These are phyloP conservation scores for Anisognathus igniventris DNA, from an alignment of 2,797 vertebrate species.

Conservation along the genomic window DNA sequence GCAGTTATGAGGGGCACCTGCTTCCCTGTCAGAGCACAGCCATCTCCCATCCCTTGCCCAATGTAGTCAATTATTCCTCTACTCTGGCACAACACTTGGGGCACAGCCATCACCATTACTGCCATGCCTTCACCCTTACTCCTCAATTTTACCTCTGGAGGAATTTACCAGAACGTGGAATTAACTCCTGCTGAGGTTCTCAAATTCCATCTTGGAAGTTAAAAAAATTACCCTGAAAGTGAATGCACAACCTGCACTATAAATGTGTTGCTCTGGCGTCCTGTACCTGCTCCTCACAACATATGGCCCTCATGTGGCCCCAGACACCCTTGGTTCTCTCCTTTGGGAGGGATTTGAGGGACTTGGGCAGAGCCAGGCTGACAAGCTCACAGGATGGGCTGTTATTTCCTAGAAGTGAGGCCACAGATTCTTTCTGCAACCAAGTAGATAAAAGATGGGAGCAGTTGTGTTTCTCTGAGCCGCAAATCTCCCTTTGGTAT, in stretches of 20 bases:
- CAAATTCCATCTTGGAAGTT: neutral
- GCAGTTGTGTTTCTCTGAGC: neutral
- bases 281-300: neutral
- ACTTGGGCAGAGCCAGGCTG: neutral
- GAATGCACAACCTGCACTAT: neutral
- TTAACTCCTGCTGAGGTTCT: neutral
- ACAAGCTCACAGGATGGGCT: neutral
- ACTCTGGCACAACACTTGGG: neutral
- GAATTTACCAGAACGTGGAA: neutral
- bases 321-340: neutral
- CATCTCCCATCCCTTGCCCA: neutral
- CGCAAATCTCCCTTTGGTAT: neutral
- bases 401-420: neutral
- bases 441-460: neutral
- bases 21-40: neutral
- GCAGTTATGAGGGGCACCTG: neutral
- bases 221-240: neutral
- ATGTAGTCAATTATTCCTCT: neutral
- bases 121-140: neutral
- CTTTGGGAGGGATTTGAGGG: neutral
- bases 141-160: neutral
- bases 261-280: neutral
- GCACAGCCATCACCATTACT: rapidly evolving
- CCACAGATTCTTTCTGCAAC: neutral
- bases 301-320: neutral